These are phyloP conservation scores for Tetramorium simillimum DNA, from an alignment of 1,140 invertebrate genomes.

Conservation along the genomic window DNA sequence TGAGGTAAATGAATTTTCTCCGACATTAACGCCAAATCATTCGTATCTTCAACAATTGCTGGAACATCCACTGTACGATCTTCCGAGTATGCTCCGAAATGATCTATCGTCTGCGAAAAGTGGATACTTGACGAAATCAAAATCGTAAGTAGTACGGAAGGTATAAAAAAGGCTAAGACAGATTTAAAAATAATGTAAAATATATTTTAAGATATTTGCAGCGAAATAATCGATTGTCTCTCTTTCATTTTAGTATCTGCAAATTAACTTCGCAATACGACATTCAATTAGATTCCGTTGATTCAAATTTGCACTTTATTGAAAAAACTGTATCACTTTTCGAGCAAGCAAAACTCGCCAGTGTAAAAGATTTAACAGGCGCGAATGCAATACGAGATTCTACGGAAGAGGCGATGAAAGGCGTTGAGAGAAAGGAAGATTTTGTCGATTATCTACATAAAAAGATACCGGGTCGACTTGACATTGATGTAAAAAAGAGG, in stretches of 20 bases:
- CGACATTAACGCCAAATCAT: conserved; percentile 80
- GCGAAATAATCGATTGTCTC: background rate
- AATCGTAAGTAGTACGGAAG: conserved; percentile 74
- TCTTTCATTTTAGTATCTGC: conserved; percentile 72
- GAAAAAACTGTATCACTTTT: conserved; percentile 78
- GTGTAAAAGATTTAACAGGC: conserved; percentile 60
- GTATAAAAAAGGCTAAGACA: too few species aligned
- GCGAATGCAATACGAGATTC: conserved; percentile 60
- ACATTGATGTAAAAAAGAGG: conserved; percentile 73
- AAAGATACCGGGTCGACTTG: conserved; percentile 68
- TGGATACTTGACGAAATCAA: conserved; percentile 77
- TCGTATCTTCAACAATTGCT: conserved; percentile 79
- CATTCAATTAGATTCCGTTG: conserved; percentile 71
- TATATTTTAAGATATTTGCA: background rate
- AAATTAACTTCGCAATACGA: conserved; percentile 73
- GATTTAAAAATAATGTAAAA: background rate
- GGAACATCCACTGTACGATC: conserved; percentile 69
- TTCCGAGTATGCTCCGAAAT: conserved; percentile 74
- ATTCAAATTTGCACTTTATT: conserved; percentile 77
- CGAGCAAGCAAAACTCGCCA: conserved; percentile 66
- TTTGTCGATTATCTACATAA: conserved; percentile 76
- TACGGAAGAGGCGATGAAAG: background rate
- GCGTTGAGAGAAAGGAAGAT: conserved; percentile 65
- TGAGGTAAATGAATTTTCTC: conserved; percentile 71
- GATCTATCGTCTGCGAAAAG: conserved; percentile 79